Conservation (phyloP, 2,113 vertebrate species). For the Python bivittatus region DNA sequence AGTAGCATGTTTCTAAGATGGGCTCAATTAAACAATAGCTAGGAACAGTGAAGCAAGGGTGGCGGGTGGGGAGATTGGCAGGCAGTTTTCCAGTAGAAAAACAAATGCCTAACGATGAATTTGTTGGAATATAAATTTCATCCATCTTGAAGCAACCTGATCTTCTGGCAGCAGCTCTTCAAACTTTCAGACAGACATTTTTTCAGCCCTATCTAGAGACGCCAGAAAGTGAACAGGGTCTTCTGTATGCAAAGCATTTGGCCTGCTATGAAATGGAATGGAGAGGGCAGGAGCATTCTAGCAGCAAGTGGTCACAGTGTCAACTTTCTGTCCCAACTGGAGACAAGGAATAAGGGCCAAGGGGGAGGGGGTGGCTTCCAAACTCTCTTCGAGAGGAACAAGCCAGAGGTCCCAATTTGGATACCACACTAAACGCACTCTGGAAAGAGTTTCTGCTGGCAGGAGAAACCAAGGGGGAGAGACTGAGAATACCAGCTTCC, state of each 20-base stretch:
- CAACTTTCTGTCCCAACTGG: not conserved
- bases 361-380: not conserved
- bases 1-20: not conserved
- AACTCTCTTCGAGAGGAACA: not conserved
- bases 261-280: not conserved
- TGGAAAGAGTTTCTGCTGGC: not conserved
- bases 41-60: not conserved
- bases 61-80: not conserved
- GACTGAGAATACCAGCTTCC: not conserved
- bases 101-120: not conserved
- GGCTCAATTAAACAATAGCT: not conserved
- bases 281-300: too few relatives aligned
- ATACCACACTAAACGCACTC: not conserved
- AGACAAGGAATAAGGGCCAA: not conserved
- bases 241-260: not conserved
- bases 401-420: not conserved
- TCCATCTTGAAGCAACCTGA: not conserved
- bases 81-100: not conserved
- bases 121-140: not conserved
- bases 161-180: not conserved
- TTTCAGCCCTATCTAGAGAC: not conserved
- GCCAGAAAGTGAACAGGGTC: not conserved
- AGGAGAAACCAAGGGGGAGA: not conserved
- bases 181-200: not conserved
- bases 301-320: not conserved